A percentile compares a stretch with the other conserved stretches of the same genome.
These are phyloP conservation scores for Dendrolimus pini DNA, from an alignment of 2,888 invertebrate species.

Conservation along the genomic window DNA sequence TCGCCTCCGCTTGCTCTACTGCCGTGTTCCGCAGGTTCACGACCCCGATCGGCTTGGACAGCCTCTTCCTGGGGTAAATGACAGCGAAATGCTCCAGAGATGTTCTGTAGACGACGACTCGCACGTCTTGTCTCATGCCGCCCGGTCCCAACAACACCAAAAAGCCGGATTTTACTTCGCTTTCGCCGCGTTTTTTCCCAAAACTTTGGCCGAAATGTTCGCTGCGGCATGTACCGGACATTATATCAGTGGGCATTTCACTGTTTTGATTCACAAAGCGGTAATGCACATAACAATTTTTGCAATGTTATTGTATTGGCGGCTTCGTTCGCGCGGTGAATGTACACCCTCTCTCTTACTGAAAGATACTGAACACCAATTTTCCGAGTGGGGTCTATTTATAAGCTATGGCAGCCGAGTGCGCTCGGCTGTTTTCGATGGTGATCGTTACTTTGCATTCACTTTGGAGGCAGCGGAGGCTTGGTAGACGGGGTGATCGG, in stretches of 20 bases:
- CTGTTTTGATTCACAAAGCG: constrained; percentile 32
- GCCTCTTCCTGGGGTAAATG: constrained; percentile 79
- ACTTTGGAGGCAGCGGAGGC: constrained; percentile 33
- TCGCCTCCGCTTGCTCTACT: constrained; percentile 66
- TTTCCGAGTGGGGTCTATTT: constrained; percentile 38
- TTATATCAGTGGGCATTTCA: constrained; percentile 58
- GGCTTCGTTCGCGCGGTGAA: constrained; percentile 16
- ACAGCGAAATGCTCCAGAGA: constrained; percentile 81
- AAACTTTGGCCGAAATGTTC: constrained; percentile 54
- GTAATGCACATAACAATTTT: constrained; percentile 30
- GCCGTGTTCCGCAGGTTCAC: constrained; percentile 78
- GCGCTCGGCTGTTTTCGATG: constrained; percentile 34
- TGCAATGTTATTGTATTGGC: constrained; percentile 26
- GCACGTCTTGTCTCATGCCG: constrained; percentile 77
- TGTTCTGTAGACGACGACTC: constrained; percentile 80
- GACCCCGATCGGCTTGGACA: constrained; percentile 78
- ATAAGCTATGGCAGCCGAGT: constrained; percentile 38
- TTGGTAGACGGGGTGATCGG: constrained; percentile 22
- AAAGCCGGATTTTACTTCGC: constrained; percentile 79
- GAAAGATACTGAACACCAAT: constrained; percentile 39
- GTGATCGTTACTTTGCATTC: constrained; percentile 51
- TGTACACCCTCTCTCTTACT: constrained; percentile 20
- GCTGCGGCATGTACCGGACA: constrained; percentile 38
- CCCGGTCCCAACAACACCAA: constrained; percentile 76
- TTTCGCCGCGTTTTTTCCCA: constrained; percentile 53